phyloP scores from a whole-genome alignment of 2,113 vertebrate genomes.

The Riparia riparia region DNA sequence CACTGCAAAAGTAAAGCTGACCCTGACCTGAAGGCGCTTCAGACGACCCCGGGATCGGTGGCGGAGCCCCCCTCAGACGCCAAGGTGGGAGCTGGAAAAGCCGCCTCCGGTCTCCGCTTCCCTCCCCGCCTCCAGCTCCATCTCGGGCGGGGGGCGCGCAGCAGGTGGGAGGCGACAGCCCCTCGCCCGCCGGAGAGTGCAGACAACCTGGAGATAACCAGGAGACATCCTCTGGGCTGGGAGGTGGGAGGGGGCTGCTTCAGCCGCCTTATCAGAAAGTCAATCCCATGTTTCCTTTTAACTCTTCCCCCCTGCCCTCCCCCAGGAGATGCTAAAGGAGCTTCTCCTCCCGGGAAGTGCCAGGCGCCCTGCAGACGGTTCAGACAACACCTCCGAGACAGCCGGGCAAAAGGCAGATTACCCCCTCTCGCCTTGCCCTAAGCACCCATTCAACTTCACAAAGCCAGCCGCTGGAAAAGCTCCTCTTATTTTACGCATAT shows the following conservation, averaged over 20 bases:
- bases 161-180: conserved; percentile 72
- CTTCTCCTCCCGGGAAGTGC: not conserved
- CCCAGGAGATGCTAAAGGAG: conserved; percentile 11
- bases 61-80: conserved; percentile 45
- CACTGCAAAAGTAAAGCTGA: conserved; percentile 48
- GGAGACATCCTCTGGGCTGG: conserved; percentile 42
- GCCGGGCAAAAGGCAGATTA: not conserved
- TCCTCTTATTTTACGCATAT: conserved; percentile 12
- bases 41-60: conserved; percentile 9
- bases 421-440: not conserved
- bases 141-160: conserved; percentile 17
- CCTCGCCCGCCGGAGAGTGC: not conserved
- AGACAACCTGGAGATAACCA: conserved; percentile 38
- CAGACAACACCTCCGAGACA: conserved; percentile 39
- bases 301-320: not conserved
- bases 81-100: conserved; percentile 14
- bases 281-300: conserved; percentile 51
- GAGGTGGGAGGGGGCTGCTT: conserved; percentile 42
- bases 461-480: conserved; percentile 38
- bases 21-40: conserved; percentile 42
- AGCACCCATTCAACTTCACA: conserved; percentile 55
- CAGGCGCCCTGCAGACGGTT: conserved; percentile 20
- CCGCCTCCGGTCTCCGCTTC: not conserved
- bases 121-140: not conserved
- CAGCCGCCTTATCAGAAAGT: conserved; percentile 63